Evolutionary conservation across 2,888 invertebrate species (phyloP), one percentile per base, ranked within the genome.

Genomic region (Polia nebulosa): DNA sequence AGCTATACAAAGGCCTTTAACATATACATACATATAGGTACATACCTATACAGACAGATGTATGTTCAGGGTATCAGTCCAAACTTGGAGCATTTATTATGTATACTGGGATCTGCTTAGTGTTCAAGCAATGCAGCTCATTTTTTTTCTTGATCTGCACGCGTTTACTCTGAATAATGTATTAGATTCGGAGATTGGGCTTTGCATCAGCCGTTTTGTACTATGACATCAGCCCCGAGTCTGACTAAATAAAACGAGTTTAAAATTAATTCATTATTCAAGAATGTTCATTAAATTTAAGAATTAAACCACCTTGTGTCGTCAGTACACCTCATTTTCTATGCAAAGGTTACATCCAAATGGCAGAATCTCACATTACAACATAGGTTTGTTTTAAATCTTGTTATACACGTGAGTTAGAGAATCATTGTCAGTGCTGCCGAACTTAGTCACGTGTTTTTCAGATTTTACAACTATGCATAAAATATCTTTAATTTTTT

Each of bases 1-100:
- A 62, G 52, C 25, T 58, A 61, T 45, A 76, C 53, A 72, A 76
- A 59, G n/a, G 59, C n/a, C n/a, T n/a, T n/a, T n/a, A n/a, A n/a
- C 51, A 34, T 75, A 25, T 58, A 53, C 17, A 7, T 29, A n/a
- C n/a, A n/a, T n/a, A n/a, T n/a, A n/a, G n/a, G n/a, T n/a, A n/a
- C n/a, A n/a, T n/a, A n/a, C n/a, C n/a, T n/a, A n/a, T n/a, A n/a
- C n/a, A n/a, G n/a, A n/a, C n/a, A n/a, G n/a, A n/a, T n/a, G n/a
- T 27, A 57, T 53, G 27, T 49, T 44, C 41, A 53, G 45, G 20
- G 13, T 17, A 57, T 22, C 57, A 58, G 60, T 41, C 56, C 32
- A 69, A 56, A 65, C 49, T 56, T 55, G 36, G 34, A 52, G 49
- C 55, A 66, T 45, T 76, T 76, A 67, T 67, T 44, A 68, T 70